Evolutionary conservation across 2,888 invertebrate species (phyloP).

Genomic region (Sminthurides aquaticus): DNA sequence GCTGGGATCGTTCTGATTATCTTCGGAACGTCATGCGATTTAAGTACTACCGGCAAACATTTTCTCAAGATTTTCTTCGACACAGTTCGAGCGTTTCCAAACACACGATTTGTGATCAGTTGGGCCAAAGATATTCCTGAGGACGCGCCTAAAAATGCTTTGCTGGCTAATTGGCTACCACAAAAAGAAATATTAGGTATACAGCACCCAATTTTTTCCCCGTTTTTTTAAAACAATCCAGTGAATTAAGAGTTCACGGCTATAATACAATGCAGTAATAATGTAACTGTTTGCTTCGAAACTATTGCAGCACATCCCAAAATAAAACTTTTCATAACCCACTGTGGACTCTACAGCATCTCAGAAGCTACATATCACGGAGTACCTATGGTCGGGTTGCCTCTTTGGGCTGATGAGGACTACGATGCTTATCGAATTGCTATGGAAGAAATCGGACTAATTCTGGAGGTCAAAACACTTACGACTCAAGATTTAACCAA

Average conservation of each 20-base stretch:
- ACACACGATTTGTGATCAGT: slow-evolving; percentile 27
- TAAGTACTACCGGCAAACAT: slow-evolving; percentile 19
- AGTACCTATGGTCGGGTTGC: slow-evolving; percentile 55
- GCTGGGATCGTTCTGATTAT: slow-evolving; percentile 27
- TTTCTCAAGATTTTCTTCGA: slow-evolving; percentile 26
- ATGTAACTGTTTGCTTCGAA: too few species aligned
- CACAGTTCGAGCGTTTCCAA: slow-evolving; percentile 25
- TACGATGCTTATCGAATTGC: slow-evolving; percentile 53
- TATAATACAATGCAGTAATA: too few species aligned
- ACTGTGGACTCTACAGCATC: slow-evolving; percentile 60
- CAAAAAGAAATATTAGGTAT: slow-evolving; percentile 29
- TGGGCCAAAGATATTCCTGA: slow-evolving; percentile 27
- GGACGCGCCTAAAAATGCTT: slow-evolving; percentile 46
- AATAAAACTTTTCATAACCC: slow-evolving; percentile 57
- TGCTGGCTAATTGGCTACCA: slow-evolving; percentile 40
- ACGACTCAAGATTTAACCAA: slow-evolving; percentile 46
- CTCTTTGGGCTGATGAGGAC: slow-evolving; percentile 53
- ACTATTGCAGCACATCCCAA: slow-evolving; percentile 53
- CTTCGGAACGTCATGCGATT: slow-evolving; percentile 31
- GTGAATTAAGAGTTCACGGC: too few species aligned
- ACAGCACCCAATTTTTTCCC: too few species aligned
- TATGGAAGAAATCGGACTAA: slow-evolving; percentile 52
- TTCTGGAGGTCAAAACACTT: slow-evolving; percentile 49
- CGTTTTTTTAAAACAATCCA: too few species aligned
- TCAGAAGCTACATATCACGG: slow-evolving; percentile 57